A percentile compares a stretch with the other conserved stretches of the same genome.
Evolutionary conservation across 2,888 invertebrate genomes (phyloP).

Genomic region (Margaritifera margaritifera): DNA sequence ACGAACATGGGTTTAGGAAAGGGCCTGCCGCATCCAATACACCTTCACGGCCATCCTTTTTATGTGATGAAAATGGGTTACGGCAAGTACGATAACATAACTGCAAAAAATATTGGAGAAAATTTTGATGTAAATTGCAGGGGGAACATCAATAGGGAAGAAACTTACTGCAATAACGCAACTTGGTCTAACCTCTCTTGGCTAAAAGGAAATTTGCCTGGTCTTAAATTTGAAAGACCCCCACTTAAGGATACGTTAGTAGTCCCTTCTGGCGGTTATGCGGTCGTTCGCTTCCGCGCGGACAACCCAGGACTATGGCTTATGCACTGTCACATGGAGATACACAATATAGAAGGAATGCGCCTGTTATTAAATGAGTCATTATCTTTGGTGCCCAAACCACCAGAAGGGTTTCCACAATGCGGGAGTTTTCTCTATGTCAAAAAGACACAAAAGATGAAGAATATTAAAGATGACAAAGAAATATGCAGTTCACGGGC

Average conservation of each 20-base stretch:
- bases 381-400: too few species aligned
- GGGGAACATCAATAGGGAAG: conserved; percentile 15
- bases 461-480: too few species aligned
- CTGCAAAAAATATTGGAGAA: conserved; percentile 20
- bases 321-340: conserved; percentile 53
- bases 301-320: conserved; percentile 60
- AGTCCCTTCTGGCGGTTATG: conserved; percentile 57
- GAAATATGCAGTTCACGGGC: too few species aligned
- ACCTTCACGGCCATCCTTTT: conserved; percentile 59
- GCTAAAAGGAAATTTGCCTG: conserved; percentile 36
- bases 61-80: conserved; percentile 53
- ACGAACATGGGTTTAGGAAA: conserved; percentile 25
- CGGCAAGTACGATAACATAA: conserved; percentile 26
- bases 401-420: too few species aligned
- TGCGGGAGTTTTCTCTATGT: too few species aligned
- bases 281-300: conserved; percentile 50
- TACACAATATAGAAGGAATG: too few species aligned
- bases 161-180: conserved; percentile 42
- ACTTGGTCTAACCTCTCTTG: conserved; percentile 42
- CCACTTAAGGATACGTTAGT: conserved; percentile 55
- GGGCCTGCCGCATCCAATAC: conserved; percentile 48
- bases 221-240: conserved; percentile 38
- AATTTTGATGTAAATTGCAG: conserved; percentile 41
- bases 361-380: too few species aligned
- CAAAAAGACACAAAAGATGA: too few species aligned